Evolutionary conservation across 1,140 invertebrate species (phyloP), one percentile per base, ranked within the genome.

Genomic region (Drosophila tristis): DNA sequence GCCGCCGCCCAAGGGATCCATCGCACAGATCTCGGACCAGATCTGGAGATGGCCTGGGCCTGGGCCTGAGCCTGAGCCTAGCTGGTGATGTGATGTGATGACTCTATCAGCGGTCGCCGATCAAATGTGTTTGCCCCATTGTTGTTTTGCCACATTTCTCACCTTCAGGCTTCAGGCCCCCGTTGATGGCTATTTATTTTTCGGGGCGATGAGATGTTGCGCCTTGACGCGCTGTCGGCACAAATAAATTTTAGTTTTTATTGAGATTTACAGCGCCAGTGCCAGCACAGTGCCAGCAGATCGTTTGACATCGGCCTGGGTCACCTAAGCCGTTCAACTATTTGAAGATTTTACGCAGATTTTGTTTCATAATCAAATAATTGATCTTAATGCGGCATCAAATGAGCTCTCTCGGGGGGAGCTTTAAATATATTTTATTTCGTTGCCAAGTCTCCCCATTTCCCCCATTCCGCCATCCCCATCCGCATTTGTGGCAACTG

Each of bases 311-410:
- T 74, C 49, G 49, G 55, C 51, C 54, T 54, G 58, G 59, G 66
- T 74, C 54, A 55, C 55, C 53, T 74, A 78, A 75, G 75, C 72
- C 64, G 65, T 59, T 60, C 82, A 86, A 81, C 81, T 78, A 89
- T 87, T 84, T 64, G 75, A 71, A 87, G 84, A 87, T 87, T 89
- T 87, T 59, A 89, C 81, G 84, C 84, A 74, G 89, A 90, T 90
- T 90, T 91, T 73, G 72, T 81, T 91, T 89, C 82, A 78, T 80
- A 89, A 91, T 90, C 89, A 90, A 89, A 89, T 90, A 90, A 90
- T 90, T 89, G 89, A 91, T 91, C 89, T 91, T 90, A 90, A 90
- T 90, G 87, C 87, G 87, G 66, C 87, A 72, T 78, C 87, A 80
- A 89, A 89, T 81, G 80, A 64, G 72, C 49, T 60, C 50, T 53